Base-by-base conservation (phyloP, 2,113 vertebrate species). In the Anser cygnoides region DNA sequence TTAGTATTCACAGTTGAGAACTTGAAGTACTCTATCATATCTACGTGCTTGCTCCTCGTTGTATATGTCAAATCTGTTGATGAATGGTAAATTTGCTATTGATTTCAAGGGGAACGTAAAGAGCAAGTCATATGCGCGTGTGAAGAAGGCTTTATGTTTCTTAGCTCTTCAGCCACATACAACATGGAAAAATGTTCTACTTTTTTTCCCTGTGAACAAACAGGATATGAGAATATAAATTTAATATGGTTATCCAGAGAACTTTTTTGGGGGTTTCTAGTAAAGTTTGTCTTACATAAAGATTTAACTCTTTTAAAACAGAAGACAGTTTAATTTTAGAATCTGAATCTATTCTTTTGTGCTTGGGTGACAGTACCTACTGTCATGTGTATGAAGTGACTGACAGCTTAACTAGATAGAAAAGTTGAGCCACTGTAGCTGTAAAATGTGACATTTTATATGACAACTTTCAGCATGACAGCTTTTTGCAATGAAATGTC, bases 361-460 rank as follows among this genome's bases (percentile, higher is more conserved):
- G 55, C 63, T 81, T 91, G 46, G 44, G 41, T 84, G 50, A 66
- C 59, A 49, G 50, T 89, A 86, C 13, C 43, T 96, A 52, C 75
- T 76, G 41, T 63, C 54, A 23, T 93, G 21, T 80, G 85, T 94
- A 46, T 84, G 11, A 92, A 87, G 46, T 94, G 76, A 92, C 41
- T 87, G 73, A 49, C 41, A 87, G 59, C 23, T 84, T 76, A 77
- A 71, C 44, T 31, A 58, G 63, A 46, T 41, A 59, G 76, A 87
- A 70, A 87, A 95, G 80, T 62, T 44, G 31, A 87, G 52, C 41
- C 28, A 39, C 65, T 87, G 68, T 20, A 83, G 54, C 37, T 86
- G 33, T 73, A 92, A 83, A 79, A 63, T 43, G 67, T 2, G 3
- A 67, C 15, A 19, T 84, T 89, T 89, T 77, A 62, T 66, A 29